Percentiles rank a stretch among this genome's conserved stretches.
phyloP scores from a whole-genome alignment of 1,140 invertebrate species.

The Arion vulgaris region DNA sequence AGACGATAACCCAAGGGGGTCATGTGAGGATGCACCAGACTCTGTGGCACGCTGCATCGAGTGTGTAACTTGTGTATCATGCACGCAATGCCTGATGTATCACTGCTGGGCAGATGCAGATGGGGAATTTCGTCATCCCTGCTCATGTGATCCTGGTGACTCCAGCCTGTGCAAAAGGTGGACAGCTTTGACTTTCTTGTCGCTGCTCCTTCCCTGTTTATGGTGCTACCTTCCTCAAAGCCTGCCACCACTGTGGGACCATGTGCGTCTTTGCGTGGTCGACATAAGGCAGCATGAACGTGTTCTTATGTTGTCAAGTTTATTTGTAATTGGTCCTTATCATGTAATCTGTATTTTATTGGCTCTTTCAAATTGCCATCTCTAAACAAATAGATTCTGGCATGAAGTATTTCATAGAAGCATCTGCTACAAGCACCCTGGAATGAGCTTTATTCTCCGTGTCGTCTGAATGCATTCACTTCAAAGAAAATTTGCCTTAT shows the following conservation, averaged over 20 bases:
- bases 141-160: slow-evolving; percentile 72
- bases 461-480: too few relatives aligned
- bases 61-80: slow-evolving; percentile 84
- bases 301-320: not conserved
- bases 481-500: too few relatives aligned
- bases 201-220: slow-evolving; percentile 90
- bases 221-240: slow-evolving; percentile 92
- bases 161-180: slow-evolving; percentile 76
- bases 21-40: slow-evolving; percentile 92
- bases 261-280: slow-evolving; percentile 85
- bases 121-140: slow-evolving; percentile 75
- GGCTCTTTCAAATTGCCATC: too few relatives aligned
- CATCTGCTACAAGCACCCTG: not conserved
- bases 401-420: not conserved
- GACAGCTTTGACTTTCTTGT: slow-evolving; percentile 88
- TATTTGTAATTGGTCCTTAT: not conserved
- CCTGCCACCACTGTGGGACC: slow-evolving; percentile 87
- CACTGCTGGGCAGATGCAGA: slow-evolving; percentile 88
- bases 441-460: not conserved
- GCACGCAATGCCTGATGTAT: slow-evolving; percentile 89
- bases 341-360: not conserved
- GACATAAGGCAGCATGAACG: slow-evolving; percentile 79
- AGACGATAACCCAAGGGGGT: slow-evolving; percentile 86
- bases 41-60: slow-evolving; percentile 85
- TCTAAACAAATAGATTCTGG: not conserved